Base-by-base conservation (phyloP, 2,797 vertebrate species). In the Rhabdophis nuchalis region DNA sequence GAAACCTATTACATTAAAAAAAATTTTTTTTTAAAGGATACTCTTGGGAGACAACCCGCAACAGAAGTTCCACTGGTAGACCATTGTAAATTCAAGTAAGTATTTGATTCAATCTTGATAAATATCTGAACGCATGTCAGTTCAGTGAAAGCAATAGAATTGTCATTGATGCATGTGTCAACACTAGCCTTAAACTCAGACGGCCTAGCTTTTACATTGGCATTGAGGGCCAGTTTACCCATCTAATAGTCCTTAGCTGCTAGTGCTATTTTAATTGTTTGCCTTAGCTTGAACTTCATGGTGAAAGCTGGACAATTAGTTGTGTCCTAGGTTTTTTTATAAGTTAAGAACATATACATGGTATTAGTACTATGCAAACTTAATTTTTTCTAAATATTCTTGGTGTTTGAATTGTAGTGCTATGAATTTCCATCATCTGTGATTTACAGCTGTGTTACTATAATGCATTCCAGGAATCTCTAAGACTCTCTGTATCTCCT, bases 61-160 rank as follows among this genome's bases (percentile, higher is more conserved):
- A 99, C 98, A 97, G 99, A 99, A 97, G 98, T 99, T 93, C 98
- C 99, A 16, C 97, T 99, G 89, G 98, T 98, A 58, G 98, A 99
- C 95, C 99, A 99, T 97, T 99, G 99, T 97, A 98, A 98, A 96
- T 99, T 98, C 97, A 99, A 99, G 99, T 99, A 98, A 98, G 98
- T 88, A 86, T 94, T 94, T 87, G 86, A 41, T 77, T 87, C 50
- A 54, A 36, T 3, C 25, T 36, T 23, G 20, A 20, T 60, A 90
- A 90, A 36, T 36, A 32, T 56, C 54, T 87, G 52, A 32, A 32
- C 23, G 18, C 53, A 87, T 36, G n/a, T 87, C 9, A 56, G 53
- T 32, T 57, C 18, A 87, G 0, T 87, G 72, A 82, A 46, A 82
- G 9, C 36, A 82, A 61, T 61, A 11, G 60, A 61, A 82, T 23